Evolutionary conservation across 2,797 vertebrate species (phyloP), one percentile per base, ranked within the genome.

Genomic region (Acipenser transmontanus): DNA sequence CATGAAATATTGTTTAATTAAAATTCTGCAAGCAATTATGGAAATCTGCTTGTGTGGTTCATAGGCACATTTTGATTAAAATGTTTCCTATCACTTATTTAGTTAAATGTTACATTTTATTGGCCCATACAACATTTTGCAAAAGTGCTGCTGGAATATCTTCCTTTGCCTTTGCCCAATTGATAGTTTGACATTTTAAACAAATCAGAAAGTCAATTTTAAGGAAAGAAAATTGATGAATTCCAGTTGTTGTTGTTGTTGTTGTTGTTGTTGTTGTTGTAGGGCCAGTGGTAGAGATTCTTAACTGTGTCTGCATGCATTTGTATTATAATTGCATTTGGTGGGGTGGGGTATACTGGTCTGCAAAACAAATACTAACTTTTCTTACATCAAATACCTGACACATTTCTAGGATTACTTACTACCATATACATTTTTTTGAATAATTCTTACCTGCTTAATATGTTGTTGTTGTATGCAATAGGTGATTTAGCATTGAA

Each of bases 1-100:
- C 49, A 49, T 64, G 63, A 64, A 64, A 64, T 51, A 52, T 51
- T 64, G 63, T 64, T 64, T 64, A 64, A 64, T 64, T 64, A 64
- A 64, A 64, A 51, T 64, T 52, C 63, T n/a, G 52, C 49, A 64
- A 51, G 63, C 63, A 64, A 64, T 64, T 64, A 64, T 52, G 49
- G 63, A 50, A 49, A 64, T 7, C 49, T 20, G 63, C 63, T 52
- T 17, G 13, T 50, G 34, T 64, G 63, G 13, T 64, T 64, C 17
- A 64, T 34, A 34, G 63, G 49, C 1, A 17, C 13, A 64, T 51
- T 51, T 64, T 64, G 63, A 64, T 52, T 8, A 7, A 64, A 64
- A 64, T 50, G 50, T 64, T 64, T 50, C 52, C 63, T 64, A 49
- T 50, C 17, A 51, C 63, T 64, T 64, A 64, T 34, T 51, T 52